A percentile compares a stretch with the other conserved stretches of the same genome.
Conservation (phyloP, 2,797 vertebrate species). For the Myiotriccus ornatus region DNA sequence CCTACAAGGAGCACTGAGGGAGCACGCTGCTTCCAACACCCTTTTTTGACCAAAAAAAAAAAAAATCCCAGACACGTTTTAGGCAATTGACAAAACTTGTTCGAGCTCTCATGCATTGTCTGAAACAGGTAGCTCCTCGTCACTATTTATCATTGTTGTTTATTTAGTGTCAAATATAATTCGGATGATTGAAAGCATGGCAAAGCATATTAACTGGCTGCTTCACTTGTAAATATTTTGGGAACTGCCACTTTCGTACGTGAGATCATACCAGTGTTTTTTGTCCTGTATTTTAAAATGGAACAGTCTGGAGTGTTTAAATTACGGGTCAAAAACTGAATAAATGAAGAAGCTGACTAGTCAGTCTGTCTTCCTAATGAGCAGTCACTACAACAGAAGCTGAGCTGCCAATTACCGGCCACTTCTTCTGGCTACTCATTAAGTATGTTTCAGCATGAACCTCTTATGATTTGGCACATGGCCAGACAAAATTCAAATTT, state of each 20-base stretch:
- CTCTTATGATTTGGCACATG: neutral
- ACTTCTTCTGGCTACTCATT: conserved; percentile 36
- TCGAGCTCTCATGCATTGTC: neutral
- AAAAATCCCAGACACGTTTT: fast-evolving
- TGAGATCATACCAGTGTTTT: neutral
- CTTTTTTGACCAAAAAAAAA: neutral
- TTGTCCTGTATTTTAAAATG: neutral
- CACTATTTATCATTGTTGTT: neutral
- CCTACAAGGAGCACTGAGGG: neutral
- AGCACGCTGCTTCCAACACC: fast-evolving
- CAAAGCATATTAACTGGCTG: neutral
- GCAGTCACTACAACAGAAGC: neutral
- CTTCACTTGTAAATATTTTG: conserved; percentile 1
- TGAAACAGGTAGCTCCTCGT: neutral
- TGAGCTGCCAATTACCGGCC: conserved; percentile 31
- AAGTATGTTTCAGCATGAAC: conserved; percentile 13
- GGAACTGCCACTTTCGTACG: neutral
- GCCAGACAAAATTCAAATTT: conserved; percentile 9
- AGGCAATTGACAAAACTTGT: neutral
- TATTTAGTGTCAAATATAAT: neutral
- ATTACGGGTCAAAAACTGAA: neutral
- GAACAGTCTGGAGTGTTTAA: neutral
- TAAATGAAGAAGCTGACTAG: neutral
- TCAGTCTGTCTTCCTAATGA: conserved; percentile 19
- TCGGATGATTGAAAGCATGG: neutral